Conservation (phyloP, 2,888 invertebrate species). For the Mythimna vitellina region DNA sequence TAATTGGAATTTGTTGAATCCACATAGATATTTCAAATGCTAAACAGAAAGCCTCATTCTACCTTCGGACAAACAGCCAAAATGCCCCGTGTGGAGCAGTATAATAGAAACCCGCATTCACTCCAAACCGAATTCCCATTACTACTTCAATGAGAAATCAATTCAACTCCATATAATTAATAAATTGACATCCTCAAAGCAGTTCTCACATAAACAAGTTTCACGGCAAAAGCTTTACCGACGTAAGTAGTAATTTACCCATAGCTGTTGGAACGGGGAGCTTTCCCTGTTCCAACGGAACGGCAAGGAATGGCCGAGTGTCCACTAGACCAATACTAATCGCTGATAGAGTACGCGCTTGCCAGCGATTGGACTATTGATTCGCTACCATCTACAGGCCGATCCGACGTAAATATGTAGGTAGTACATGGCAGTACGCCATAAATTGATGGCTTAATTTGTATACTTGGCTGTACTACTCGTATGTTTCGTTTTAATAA, state of each 20-base stretch:
- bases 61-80: neutral
- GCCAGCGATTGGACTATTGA: slow-evolving; percentile 87
- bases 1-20: neutral
- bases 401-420: slow-evolving; percentile 62
- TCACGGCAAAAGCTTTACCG: slow-evolving; percentile 57
- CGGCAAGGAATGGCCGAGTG: slow-evolving; percentile 80
- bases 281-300: slow-evolving; percentile 70
- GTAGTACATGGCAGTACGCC: slow-evolving; percentile 52
- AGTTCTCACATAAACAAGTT: slow-evolving; percentile 45
- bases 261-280: slow-evolving; percentile 62
- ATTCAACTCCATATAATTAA: slow-evolving; percentile 26
- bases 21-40: neutral
- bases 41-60: neutral
- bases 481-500: slow-evolving; percentile 5
- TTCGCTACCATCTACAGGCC: slow-evolving; percentile 74
- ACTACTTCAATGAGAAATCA: slow-evolving; percentile 16
- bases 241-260: slow-evolving; percentile 75
- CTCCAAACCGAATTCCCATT: slow-evolving; percentile 29
- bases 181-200: slow-evolving; percentile 35
- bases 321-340: slow-evolving; percentile 88
- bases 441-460: slow-evolving; percentile 62
- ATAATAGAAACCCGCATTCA: slow-evolving; percentile 24
- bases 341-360: slow-evolving; percentile 88
- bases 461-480: slow-evolving; percentile 25
- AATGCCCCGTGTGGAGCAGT: neutral